These are phyloP conservation scores for Eilema griseolum DNA, from an alignment of 2,888 invertebrate genomes.

Conservation along the genomic window DNA sequence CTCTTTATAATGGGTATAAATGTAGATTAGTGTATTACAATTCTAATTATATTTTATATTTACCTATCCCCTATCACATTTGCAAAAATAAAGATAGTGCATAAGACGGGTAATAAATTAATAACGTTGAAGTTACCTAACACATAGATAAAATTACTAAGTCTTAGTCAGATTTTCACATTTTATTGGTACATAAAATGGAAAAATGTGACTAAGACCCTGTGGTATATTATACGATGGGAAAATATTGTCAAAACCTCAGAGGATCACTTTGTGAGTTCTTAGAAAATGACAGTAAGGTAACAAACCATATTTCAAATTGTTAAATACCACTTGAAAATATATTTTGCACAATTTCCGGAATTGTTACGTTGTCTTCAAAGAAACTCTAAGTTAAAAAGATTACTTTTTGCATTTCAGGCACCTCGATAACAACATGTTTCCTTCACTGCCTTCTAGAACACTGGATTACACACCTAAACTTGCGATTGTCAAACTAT, in stretches of 20 bases:
- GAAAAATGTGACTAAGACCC: too few species aligned
- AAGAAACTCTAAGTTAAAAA: not conserved
- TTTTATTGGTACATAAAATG: too few species aligned
- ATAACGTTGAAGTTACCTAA: not conserved
- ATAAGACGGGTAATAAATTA: constrained; percentile 1
- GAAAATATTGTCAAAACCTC: too few species aligned
- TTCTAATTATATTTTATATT: not conserved
- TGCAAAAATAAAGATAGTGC: not conserved
- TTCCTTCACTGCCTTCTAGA: constrained; percentile 89
- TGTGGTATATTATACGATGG: too few species aligned
- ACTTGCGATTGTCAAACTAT: constrained; percentile 89
- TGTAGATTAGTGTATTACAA: not conserved
- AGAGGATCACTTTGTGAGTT: too few species aligned
- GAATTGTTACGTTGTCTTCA: not conserved
- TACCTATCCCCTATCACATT: not conserved
- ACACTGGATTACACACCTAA: constrained; percentile 89
- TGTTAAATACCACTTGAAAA: not conserved
- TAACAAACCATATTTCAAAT: not conserved
- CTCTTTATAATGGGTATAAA: too few species aligned
- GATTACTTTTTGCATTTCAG: constrained; percentile 74
- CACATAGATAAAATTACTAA: not conserved
- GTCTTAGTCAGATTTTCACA: not conserved
- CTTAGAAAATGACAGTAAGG: not conserved
- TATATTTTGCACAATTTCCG: not conserved
- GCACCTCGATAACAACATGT: constrained; percentile 91